phyloP scores from a whole-genome alignment of 2,113 vertebrate genomes.

The Mungos mungo region DNA sequence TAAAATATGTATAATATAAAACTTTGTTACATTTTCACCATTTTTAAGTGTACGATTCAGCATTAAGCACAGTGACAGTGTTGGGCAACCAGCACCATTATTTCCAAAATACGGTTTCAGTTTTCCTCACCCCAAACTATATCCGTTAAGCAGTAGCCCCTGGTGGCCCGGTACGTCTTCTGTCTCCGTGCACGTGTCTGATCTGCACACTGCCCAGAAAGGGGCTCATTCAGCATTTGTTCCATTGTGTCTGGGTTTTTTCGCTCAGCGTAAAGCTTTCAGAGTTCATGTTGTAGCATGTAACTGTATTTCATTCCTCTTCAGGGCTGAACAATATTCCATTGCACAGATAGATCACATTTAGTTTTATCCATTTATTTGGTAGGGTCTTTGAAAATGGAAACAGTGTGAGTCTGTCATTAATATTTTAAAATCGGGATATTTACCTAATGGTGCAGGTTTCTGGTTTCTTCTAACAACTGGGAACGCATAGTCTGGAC shows the following conservation, averaged over 20 bases:
- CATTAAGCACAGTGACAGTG: background rate
- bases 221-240: background rate
- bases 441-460: background rate
- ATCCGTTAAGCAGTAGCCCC: background rate
- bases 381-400: constrained; percentile 9
- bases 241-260: background rate
- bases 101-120: background rate
- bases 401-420: background rate
- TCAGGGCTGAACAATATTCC: background rate
- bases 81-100: background rate
- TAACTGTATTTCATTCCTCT: background rate
- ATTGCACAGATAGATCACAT: background rate
- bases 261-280: background rate
- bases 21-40: background rate
- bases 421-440: background rate
- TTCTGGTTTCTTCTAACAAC: background rate
- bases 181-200: background rate
- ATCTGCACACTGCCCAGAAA: background rate
- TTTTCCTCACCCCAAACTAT: background rate
- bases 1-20: background rate
- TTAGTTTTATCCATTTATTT: background rate
- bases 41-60: background rate
- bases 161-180: too few species aligned
- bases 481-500: rapidly evolving
- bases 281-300: background rate